phyloP scores from a whole-genome alignment of 2,113 vertebrate genomes.

The Boleophthalmus pectinirostris region DNA sequence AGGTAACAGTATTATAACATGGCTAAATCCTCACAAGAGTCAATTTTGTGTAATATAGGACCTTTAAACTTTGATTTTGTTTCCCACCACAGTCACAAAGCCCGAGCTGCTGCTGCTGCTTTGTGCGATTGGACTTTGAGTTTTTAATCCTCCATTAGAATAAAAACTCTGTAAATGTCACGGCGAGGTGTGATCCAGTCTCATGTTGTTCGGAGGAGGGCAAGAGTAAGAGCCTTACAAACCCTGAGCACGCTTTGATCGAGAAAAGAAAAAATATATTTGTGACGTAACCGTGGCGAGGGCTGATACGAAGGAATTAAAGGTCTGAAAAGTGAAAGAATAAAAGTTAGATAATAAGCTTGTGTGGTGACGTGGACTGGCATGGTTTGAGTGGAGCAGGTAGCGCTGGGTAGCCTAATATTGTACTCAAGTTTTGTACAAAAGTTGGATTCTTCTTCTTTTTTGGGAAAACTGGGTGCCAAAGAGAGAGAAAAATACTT shows the following conservation, averaged over 20 bases:
- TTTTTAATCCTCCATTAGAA: not conserved
- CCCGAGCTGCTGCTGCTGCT: not conserved
- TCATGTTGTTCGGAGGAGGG: conserved; percentile 20
- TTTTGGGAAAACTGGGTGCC: no score
- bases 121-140: not conserved
- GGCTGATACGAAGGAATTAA: conserved; percentile 9
- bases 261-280: not conserved
- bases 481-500: no score
- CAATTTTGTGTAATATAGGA: no score
- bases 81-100: not conserved
- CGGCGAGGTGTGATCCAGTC: not conserved
- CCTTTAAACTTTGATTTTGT: not conserved
- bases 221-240: conserved; percentile 48
- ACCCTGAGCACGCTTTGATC: conserved; percentile 38
- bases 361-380: not conserved
- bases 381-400: not conserved
- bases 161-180: not conserved
- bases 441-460: no score
- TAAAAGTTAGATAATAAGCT: conserved; percentile 34
- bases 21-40: no score
- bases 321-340: conserved; percentile 11
- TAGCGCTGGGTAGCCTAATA: no score
- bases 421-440: no score
- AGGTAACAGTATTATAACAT: no score
- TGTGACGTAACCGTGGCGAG: conserved; percentile 7